These are phyloP conservation scores for Yponomeuta evonymella DNA, from an alignment of 2,888 invertebrate species.

Conservation along the genomic window DNA sequence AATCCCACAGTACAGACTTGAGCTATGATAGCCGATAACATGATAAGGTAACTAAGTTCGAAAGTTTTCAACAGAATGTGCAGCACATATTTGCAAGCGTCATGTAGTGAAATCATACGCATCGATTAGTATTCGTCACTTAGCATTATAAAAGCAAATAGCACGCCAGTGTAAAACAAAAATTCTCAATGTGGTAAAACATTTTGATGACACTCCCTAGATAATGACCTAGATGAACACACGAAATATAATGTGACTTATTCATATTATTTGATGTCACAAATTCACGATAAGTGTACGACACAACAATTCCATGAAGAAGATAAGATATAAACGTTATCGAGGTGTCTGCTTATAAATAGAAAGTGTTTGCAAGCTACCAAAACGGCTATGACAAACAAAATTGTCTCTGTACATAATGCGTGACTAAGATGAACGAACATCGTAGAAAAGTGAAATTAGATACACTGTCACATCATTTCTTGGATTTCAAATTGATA, in stretches of 20 bases:
- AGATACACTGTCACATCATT: too few relatives aligned
- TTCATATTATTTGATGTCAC: not conserved
- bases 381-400: not conserved
- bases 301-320: not conserved
- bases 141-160: too few relatives aligned
- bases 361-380: not conserved
- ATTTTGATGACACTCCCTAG: not conserved
- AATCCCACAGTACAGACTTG: too few relatives aligned
- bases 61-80: too few relatives aligned
- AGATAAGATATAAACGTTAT: not conserved
- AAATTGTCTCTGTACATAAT: not conserved
- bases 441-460: not conserved
- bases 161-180: not conserved
- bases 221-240: not conserved
- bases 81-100: too few relatives aligned
- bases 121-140: too few relatives aligned
- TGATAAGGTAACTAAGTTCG: too few relatives aligned
- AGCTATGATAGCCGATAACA: too few relatives aligned
- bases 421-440: not conserved
- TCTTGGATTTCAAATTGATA: too few relatives aligned
- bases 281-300: not conserved
- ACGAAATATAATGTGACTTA: not conserved
- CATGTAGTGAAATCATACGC: too few relatives aligned
- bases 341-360: not conserved
- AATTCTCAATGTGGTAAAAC: not conserved